Base-by-base conservation (phyloP, 2,113 vertebrate genomes). In the Scytalopus superciliaris region DNA sequence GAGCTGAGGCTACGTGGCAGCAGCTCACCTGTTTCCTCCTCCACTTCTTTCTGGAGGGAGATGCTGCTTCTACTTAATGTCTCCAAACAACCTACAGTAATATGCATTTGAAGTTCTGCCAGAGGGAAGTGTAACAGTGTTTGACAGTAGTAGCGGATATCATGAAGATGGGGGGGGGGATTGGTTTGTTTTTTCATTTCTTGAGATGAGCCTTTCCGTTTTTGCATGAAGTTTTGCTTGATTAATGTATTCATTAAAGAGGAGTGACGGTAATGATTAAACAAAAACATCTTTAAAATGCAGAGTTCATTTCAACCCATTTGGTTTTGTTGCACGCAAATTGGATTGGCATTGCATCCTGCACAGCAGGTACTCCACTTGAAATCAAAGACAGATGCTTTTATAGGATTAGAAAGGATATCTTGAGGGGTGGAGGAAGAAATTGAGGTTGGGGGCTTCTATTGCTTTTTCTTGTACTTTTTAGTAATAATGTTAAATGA, bases 341-440 rank as follows among this genome's bases (percentile, higher is more conserved):
- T 98, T 97, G 97, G 97, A 97, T 98, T 98, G 98, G 97, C 98
- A 96, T 96, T 97, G 97, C 97, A 97, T 97, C 97, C 95, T 96
- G 97, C 98, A 97, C 98, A 98, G 98, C 98, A 98, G 98, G 98
- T 97, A 97, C 95, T 96, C 96, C 94, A 96, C 97, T 98, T 90
- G 96, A 98, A 98, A 98, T 98, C 98, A 98, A 98, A 98, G 98
- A 95, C 97, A 98, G 97, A 98, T 98, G 97, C 98, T 98, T 98
- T 97, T 97, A 97, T 96, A 94, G 98, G 97, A 98, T 98, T 97
- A 97, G 97, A 98, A 98, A 98, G 96, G 97, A 97, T 98, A 97
- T 97, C 90, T 81, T 94, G 94, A 89, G 79, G 96, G 97, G 89
- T 79, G 83, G 86, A 94, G 70, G 59, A 89, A 92, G 95, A 97